phyloP scores from a whole-genome alignment of 2,113 vertebrate genomes.

The Lasiurus cinereus region DNA sequence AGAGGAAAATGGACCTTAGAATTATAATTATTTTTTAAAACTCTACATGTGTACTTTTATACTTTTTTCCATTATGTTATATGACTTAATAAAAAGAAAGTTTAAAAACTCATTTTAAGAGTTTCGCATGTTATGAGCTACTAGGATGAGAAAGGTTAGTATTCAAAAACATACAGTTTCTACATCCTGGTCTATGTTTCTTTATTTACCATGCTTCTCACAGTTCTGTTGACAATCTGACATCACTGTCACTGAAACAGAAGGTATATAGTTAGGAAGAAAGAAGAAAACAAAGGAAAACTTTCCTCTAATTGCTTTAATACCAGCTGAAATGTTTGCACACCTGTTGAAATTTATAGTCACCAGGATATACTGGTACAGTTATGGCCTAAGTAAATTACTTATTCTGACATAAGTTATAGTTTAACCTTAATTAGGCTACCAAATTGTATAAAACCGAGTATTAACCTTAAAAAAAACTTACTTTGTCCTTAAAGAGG shows the following conservation, averaged over 20 bases:
- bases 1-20: not conserved
- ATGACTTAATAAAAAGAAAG: conserved; percentile 11
- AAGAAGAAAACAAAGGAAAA: conserved; percentile 40
- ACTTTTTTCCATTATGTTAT: conserved; percentile 29
- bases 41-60: not conserved
- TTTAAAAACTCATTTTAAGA: conserved; percentile 37
- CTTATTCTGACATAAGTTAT: conserved; percentile 62
- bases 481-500: conserved; percentile 19
- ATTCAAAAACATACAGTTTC: not conserved
- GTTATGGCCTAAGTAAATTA: conserved; percentile 32
- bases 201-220: conserved; percentile 49
- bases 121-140: conserved; percentile 31
- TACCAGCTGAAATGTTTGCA: conserved; percentile 65
- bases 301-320: conserved; percentile 10
- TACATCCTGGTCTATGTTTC: conserved; percentile 25
- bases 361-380: not conserved
- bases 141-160: not conserved
- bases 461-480: not conserved
- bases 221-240: conserved; percentile 53
- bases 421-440: conserved; percentile 65
- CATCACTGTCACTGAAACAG: conserved; percentile 41
- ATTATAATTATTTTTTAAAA: conserved; percentile 55
- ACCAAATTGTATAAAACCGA: conserved; percentile 44
- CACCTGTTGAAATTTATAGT: conserved; percentile 66
- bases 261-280: conserved; percentile 33